Evolutionary conservation across 2,797 vertebrate genomes (phyloP).

Genomic region (Podargus strigoides): DNA sequence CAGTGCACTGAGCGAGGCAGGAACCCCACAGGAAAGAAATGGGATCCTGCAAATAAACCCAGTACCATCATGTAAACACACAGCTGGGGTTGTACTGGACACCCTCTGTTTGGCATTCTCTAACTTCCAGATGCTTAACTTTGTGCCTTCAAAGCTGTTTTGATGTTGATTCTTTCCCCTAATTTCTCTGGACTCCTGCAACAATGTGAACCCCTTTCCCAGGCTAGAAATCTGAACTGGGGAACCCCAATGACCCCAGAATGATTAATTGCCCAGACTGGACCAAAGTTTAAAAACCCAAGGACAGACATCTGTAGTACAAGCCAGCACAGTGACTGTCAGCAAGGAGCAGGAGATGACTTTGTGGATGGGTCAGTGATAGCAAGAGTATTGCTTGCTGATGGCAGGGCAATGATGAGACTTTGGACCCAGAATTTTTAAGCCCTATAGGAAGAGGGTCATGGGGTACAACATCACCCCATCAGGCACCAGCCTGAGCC

Average conservation of each 20-base stretch:
- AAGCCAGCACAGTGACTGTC: background rate
- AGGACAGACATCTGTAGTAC: background rate
- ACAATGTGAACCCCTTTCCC: background rate
- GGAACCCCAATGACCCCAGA: background rate
- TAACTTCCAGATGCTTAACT: background rate
- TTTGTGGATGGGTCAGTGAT: background rate
- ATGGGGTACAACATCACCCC: background rate
- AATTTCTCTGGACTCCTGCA: background rate
- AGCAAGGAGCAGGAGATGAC: background rate
- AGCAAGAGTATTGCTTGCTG: background rate
- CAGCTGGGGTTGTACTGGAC: background rate
- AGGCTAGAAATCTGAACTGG: background rate
- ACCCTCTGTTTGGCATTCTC: background rate
- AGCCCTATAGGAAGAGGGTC: background rate
- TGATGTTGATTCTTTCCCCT: background rate
- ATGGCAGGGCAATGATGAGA: background rate
- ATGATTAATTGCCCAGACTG: background rate
- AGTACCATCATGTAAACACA: fast-evolving
- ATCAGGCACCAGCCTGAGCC: background rate
- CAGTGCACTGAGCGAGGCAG: background rate
- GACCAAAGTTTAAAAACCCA: background rate
- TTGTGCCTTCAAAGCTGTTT: background rate
- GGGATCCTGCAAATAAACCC: background rate
- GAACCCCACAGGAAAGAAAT: background rate
- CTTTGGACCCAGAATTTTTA: background rate